phyloP scores from a whole-genome alignment of 1,140 invertebrate genomes.

The Procambarus virginalis region DNA sequence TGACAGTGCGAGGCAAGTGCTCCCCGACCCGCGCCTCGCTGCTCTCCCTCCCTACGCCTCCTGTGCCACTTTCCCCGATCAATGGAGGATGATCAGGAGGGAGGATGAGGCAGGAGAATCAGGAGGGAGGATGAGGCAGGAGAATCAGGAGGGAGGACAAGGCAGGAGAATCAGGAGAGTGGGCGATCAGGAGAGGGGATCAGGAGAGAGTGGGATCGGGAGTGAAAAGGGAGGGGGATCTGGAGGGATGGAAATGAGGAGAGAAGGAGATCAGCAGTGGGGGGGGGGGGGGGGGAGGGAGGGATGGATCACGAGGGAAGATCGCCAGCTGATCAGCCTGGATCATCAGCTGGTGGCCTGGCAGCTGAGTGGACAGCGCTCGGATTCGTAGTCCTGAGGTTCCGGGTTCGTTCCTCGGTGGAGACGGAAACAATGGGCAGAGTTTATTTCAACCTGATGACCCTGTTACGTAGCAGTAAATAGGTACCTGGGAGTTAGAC shows the following conservation, averaged over 20 bases:
- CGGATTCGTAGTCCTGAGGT: no score
- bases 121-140: background rate
- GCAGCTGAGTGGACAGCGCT: no score
- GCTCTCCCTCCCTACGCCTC: background rate
- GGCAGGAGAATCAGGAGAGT: background rate
- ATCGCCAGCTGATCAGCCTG: background rate
- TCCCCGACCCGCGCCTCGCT: background rate
- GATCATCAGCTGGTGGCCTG: no score
- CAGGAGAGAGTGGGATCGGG: background rate
- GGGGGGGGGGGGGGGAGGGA: no score
- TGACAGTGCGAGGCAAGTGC: background rate
- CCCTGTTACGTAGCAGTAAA: no score
- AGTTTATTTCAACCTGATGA: no score
- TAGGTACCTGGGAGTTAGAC: no score
- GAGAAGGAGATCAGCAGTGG: background rate
- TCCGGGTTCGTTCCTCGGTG: no score
- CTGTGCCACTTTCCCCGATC: background rate
- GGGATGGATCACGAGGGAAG: background rate
- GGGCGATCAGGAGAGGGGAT: background rate
- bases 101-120: background rate
- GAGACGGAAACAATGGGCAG: no score
- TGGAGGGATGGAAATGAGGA: background rate
- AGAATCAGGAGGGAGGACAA: background rate
- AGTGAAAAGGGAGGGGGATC: background rate
- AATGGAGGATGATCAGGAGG: background rate